Percentiles rank a stretch among this genome's conserved stretches.
Conservation (phyloP, 1,140 invertebrate species). For the Drosophila carrolli region DNA sequence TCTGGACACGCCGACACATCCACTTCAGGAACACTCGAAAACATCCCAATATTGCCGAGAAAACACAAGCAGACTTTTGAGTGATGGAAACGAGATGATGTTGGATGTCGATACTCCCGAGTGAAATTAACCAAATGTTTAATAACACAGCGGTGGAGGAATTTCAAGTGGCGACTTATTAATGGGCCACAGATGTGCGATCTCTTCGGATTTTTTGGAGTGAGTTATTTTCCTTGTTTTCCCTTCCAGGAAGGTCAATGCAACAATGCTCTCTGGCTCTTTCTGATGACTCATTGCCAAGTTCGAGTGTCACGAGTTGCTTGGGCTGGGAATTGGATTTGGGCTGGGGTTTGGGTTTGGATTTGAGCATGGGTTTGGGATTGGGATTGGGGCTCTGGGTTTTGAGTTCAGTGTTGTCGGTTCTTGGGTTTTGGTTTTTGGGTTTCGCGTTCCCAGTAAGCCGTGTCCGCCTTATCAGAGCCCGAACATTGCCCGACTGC, state of each 20-base stretch:
- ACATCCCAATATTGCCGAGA: neutral
- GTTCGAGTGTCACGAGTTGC: constrained; percentile 62
- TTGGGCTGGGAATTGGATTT: constrained; percentile 17
- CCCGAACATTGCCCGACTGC: constrained; percentile 32
- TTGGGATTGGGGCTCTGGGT: constrained; percentile 19
- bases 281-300: constrained; percentile 69
- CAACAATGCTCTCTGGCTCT: constrained; percentile 5
- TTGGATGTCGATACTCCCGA: neutral
- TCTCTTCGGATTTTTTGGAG: neutral
- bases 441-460: constrained; percentile 16
- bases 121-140: constrained; percentile 27
- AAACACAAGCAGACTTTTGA: constrained; percentile 3
- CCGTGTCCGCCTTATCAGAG: constrained; percentile 30
- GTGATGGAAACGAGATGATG: constrained; percentile 8
- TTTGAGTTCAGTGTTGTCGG: constrained; percentile 24
- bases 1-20: neutral
- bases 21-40: constrained; percentile 19
- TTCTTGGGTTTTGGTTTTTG: neutral
- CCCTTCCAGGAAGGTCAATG: constrained; percentile 52
- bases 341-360: constrained; percentile 23
- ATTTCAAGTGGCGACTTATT: constrained; percentile 51
- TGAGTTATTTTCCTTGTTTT: constrained; percentile 16
- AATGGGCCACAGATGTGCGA: constrained; percentile 42
- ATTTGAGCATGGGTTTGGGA: constrained; percentile 23
- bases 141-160: constrained; percentile 15